phyloP scores from a whole-genome alignment of 2,888 invertebrate genomes.

The Oscheius sp. region DNA sequence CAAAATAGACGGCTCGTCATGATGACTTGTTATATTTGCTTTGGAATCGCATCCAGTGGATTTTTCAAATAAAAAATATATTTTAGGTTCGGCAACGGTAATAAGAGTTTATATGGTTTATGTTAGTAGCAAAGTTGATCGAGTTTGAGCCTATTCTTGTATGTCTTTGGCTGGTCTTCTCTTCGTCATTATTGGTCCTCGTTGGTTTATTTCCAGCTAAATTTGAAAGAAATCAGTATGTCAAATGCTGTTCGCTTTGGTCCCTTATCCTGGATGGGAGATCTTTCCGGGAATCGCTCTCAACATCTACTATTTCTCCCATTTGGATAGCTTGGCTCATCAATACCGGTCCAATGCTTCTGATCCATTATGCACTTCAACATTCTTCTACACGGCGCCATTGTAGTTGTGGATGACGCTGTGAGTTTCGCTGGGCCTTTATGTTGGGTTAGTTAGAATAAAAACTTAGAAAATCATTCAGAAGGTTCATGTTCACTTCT shows the following conservation, averaged over 20 bases:
- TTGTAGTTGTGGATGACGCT: neutral
- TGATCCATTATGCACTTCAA: neutral
- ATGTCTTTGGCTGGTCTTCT: slow-evolving; percentile 4
- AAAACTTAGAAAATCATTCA: neutral
- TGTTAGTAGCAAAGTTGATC: slow-evolving; percentile 6
- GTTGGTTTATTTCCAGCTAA: too few relatives aligned
- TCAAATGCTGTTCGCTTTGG: neutral
- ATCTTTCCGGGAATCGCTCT: neutral
- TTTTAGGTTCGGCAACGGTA: slow-evolving; percentile 3
- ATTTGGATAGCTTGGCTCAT: slow-evolving; percentile 2
- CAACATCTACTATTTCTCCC: neutral
- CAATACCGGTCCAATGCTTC: neutral
- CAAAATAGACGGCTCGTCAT: slow-evolving; percentile 14
- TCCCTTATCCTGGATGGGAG: neutral
- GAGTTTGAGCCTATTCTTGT: neutral
- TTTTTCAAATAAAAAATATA: neutral
- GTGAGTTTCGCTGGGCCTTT: neutral
- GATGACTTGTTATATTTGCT: slow-evolving; percentile 19
- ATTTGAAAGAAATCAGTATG: too few relatives aligned
- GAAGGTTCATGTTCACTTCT: neutral
- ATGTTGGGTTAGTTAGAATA: neutral
- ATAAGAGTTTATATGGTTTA: slow-evolving; percentile 3
- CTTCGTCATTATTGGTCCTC: neutral
- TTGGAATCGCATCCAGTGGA: slow-evolving; percentile 8
- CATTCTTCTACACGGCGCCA: neutral